phyloP scores from a whole-genome alignment of 2,797 vertebrate genomes.

The Melanotaenia maccullochi region DNA sequence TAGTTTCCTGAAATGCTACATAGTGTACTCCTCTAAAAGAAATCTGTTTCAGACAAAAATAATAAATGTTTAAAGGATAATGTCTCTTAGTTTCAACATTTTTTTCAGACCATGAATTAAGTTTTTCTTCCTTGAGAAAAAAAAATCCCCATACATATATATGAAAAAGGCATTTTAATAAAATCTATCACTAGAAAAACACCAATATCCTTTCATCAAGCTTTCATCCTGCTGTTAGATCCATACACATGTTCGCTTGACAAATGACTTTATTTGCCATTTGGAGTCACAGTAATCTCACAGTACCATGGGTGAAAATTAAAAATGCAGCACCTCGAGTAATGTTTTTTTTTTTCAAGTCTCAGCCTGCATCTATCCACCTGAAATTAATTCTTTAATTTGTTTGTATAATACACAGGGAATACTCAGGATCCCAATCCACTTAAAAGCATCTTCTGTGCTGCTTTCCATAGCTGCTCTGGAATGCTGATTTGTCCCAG shows the following conservation, averaged over 20 bases:
- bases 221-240: conserved; percentile 40
- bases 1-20: no score
- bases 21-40: no score
- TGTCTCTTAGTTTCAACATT: no score
- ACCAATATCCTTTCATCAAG: conserved; percentile 42
- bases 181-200: conserved; percentile 15
- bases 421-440: conserved; percentile 75
- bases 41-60: no score
- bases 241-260: conserved; percentile 61
- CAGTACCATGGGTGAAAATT: conserved; percentile 60
- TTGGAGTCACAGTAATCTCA: conserved; percentile 67
- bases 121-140: no score
- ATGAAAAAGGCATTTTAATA: no score
- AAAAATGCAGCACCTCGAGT: conserved; percentile 66
- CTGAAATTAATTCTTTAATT: conserved; percentile 80
- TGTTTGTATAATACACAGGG: conserved; percentile 76
- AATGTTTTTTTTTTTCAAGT: conserved; percentile 65
- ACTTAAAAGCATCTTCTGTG: conserved; percentile 63
- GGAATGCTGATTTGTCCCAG: conserved; percentile 62
- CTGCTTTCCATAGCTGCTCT: conserved; percentile 66
- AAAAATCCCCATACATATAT: no score
- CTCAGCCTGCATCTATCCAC: conserved; percentile 73
- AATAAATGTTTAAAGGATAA: no score
- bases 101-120: no score
- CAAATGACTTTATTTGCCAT: conserved; percentile 76